A percentile compares a stretch with the other conserved stretches of the same genome.
Conservation (phyloP, 2,113 vertebrate genomes). For the Hymenochirus boettgeri region DNA sequence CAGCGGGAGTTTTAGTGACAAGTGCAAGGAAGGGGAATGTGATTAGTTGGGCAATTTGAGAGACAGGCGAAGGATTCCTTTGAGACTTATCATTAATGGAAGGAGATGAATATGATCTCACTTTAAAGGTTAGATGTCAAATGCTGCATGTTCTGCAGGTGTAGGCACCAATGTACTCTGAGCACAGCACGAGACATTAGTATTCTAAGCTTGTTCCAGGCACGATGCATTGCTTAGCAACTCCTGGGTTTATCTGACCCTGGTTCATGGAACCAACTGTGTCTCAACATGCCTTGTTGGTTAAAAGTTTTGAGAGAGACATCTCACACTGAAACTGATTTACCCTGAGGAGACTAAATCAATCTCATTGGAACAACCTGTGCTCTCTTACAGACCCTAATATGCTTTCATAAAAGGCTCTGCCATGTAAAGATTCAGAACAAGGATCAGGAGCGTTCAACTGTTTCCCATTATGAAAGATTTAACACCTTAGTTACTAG, state of each 20-base stretch:
- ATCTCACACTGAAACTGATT: slow-evolving; percentile 40
- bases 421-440: slow-evolving; percentile 13
- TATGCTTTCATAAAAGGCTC: slow-evolving; percentile 14
- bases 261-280: slow-evolving; percentile 36
- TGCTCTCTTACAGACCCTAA: slow-evolving; percentile 31
- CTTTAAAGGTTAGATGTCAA: slow-evolving; percentile 38
- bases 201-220: slow-evolving; percentile 32
- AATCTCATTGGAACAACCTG: slow-evolving; percentile 30
- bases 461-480: background rate
- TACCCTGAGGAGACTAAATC: slow-evolving; percentile 37
- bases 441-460: slow-evolving; percentile 15
- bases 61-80: slow-evolving; percentile 11
- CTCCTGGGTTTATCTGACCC: slow-evolving; percentile 36
- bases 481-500: slow-evolving; percentile 7
- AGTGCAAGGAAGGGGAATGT: slow-evolving; percentile 5
- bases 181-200: slow-evolving; percentile 25
- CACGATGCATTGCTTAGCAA: slow-evolving; percentile 40
- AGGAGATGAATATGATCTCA: slow-evolving; percentile 32
- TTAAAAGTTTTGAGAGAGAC: slow-evolving; percentile 41
- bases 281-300: slow-evolving; percentile 40
- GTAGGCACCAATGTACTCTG: slow-evolving; percentile 32
- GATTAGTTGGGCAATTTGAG: slow-evolving; percentile 25
- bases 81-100: slow-evolving; percentile 34
- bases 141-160: slow-evolving; percentile 36
- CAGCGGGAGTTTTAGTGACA: slow-evolving; percentile 9